Base-by-base conservation (phyloP, 2,888 invertebrate species). In the Odontomyia ornata region DNA sequence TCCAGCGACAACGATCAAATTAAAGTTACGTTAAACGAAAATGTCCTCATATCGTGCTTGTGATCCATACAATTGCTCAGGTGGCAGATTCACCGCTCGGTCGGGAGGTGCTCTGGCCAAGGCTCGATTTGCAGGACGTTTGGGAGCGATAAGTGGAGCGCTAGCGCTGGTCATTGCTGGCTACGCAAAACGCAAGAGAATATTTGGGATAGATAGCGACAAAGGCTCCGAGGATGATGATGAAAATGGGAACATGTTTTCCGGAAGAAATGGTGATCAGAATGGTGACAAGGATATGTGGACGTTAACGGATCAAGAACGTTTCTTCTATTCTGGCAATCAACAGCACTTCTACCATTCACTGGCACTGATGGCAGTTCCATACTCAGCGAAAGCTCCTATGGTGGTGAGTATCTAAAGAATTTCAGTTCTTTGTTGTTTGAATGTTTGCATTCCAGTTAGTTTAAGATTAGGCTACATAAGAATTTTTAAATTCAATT, bases 341-440 rank as follows among this genome's bases (percentile, higher is more conserved):
- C 73, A 73, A 23, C 60, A 36, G 23, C 73, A 73, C 28, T 73
- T 73, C 36, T 73, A 73, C 57, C 73, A 73, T 43, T 73, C 73
- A 13, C 73, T 73, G 4, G 73, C 73, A 5, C 47, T 73, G 21
- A 73, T 73, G 73, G 60, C 57, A 2, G 73, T 57, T 11, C 57
- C 73, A 2, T 36, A 60, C 18, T 36, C 73, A 7, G 30, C 73
- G 13, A 57, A 23, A 23, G 21, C 5, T 23, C 73, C 73, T 28
- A 23, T 36, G 3, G 9, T 73, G 73, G 73, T 73, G 30, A 73
- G 73, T 25, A n/a, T n/a, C n/a, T n/a, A n/a, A n/a, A n/a, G n/a
- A n/a, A n/a, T n/a, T n/a, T n/a, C 0, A 60, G 15, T 15, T 52
- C 52, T 36, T 9, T 36, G 9, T 36, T 67, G 11, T 4, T 36